phyloP scores from a whole-genome alignment of 53 echinoderm and acorn worm species.

The Paracentrotus lividus region DNA sequence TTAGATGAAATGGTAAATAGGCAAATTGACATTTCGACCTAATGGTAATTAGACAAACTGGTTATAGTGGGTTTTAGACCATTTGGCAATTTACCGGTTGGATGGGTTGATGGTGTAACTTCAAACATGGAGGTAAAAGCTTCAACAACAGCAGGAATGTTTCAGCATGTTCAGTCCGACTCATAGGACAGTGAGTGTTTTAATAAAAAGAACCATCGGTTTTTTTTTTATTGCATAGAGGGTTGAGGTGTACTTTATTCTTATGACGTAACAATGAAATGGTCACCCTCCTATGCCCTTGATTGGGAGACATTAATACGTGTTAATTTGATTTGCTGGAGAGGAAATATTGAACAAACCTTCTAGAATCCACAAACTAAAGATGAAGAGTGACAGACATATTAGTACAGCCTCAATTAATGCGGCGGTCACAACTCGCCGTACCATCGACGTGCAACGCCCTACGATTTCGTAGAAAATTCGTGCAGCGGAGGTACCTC shows the following conservation, averaged over 20 bases:
- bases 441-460: no score
- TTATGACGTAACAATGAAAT: slow-evolving; percentile 43
- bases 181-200: slow-evolving; percentile 1
- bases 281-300: slow-evolving; percentile 4
- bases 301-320: slow-evolving; percentile 2
- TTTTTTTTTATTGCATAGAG: neutral
- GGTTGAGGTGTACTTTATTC: slow-evolving; percentile 34
- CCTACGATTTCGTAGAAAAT: no score
- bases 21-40: no score
- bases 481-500: no score
- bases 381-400: neutral
- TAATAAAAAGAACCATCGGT: neutral
- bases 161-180: neutral
- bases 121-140: no score
- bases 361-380: slow-evolving; percentile 9
- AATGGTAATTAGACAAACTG: no score
- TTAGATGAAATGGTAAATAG: no score
- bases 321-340: slow-evolving; percentile 37
- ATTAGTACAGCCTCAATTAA: neutral
- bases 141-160: no score
- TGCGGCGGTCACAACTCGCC: no score
- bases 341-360: slow-evolving; percentile 15
- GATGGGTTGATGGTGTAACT: no score
- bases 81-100: no score
- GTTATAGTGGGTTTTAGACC: no score